These are phyloP conservation scores for Myotis planiceps DNA, from an alignment of 2,797 vertebrate species.

Conservation along the genomic window DNA sequence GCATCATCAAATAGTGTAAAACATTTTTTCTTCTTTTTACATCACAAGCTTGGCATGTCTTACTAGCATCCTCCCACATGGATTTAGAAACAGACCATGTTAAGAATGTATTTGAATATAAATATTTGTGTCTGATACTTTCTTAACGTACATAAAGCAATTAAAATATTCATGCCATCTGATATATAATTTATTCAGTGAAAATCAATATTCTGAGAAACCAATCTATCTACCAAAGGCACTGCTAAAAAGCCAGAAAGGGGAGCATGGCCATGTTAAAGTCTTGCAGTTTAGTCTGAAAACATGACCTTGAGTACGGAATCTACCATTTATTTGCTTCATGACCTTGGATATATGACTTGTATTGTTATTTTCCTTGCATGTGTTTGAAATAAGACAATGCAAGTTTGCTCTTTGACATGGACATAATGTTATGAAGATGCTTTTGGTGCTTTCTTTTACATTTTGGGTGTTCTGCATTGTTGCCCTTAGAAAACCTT, in stretches of 20 bases:
- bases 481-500: neutral
- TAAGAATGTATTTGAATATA: conserved; percentile 1
- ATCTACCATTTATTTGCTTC: neutral
- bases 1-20: neutral
- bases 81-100: neutral
- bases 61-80: neutral
- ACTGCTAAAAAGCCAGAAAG: neutral
- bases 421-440: neutral
- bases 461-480: neutral
- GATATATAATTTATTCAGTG: neutral
- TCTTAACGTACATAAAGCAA: neutral
- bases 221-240: neutral
- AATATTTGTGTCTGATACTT: neutral
- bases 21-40: neutral
- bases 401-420: neutral
- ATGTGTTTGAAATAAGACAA: neutral
- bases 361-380: neutral
- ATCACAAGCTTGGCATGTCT: neutral
- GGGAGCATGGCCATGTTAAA: neutral
- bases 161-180: conserved; percentile 22
- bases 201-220: neutral
- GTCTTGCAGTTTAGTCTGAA: neutral
- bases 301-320: neutral
- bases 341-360: neutral
- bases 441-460: neutral